Evolutionary conservation across 2,888 invertebrate species (phyloP), one percentile per base, ranked within the genome.

Genomic region (Drosophila fungiperda): DNA sequence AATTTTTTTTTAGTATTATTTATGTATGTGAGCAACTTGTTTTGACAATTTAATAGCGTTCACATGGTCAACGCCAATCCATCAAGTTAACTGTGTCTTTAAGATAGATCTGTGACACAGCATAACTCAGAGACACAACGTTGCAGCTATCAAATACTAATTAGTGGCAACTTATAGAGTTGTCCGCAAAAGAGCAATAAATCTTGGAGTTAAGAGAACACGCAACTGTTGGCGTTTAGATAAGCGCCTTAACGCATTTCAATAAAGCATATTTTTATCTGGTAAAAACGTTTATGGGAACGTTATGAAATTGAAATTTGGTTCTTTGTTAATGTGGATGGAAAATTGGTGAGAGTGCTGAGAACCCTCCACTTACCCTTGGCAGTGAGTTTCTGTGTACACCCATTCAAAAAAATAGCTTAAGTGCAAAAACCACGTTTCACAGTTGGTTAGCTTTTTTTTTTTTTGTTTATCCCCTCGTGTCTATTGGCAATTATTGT

Each of bases 1-100:
- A 38, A 1, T 17, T 35, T 32, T 49, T 59, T 54, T 45, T 45
- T 42, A 26, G 20, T 64, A 71, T 77, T 80, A 87, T 85, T 82
- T 85, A 85, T 85, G 70, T 65, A 66, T 67, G 67, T 83, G 67
- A 65, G 52, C 63, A 70, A 65, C 49, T 49, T 83, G 78, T 89
- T 88, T 85, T 88, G 85, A 89, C 88, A 85, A 87, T 89, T 85
- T 87, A 85, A 87, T 89, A 29, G 69, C 73, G 50, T 70, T 73
- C 63, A 74, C 48, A 65, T 71, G 54, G 62, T 40, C 73, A 61
- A 53, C 63, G 49, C 68, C 68, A 68, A 85, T 85, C 90, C 73
- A 89, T 85, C 90, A 89, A 69, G 42, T 49, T 8, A 55, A 48
- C 55, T 68, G 61, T 68, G 45, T 80, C 62, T 70, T 20, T 32